Base-by-base conservation (phyloP, 1,140 invertebrate species). In the Drosophila obscura region DNA sequence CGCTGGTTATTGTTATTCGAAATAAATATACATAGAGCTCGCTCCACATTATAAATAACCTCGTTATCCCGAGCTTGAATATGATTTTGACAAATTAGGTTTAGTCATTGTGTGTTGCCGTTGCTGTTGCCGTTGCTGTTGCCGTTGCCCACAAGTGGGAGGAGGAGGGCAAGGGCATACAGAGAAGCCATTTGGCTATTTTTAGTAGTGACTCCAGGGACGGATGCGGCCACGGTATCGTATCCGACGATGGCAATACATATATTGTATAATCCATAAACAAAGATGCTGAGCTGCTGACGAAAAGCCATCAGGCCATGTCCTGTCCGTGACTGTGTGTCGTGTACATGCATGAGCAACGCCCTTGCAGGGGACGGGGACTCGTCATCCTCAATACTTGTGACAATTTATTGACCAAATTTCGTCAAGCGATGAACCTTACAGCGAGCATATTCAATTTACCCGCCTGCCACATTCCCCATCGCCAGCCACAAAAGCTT, bases 401-500 rank as follows among this genome's bases (percentile, higher is more conserved):
- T 41, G 50, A 44, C 49, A 73, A 64, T 80, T 61, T 68, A 57
- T 82, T 81, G 73, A 81, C 56, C 68, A 68, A 81, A 81, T 73
- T 73, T 68, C 59, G 64, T 80, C 50, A 65, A 63, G 63, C 73
- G 66, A 68, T 77, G 67, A 80, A 61, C 49, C 46, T 28, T 43
- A 43, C 60, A 61, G 50, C 50, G 51, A 77, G 46, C 45, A 73
- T 80, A 80, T 80, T 81, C 55, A 81, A 81, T 81, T 81, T 81
- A 22, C 19, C 45, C 56, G 59, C 61, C 35, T 13, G 35, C 31
- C 19, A 19, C 19, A 19, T 19, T 49, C 41, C 50, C 45, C 53
- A 55, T 8, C 39, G 28, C 9, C 0, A 22, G 15, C 8, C 45
- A 71, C 59, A 71, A 63, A 55, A 46, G 43, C 61, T 26, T 59